A percentile compares a stretch with the other conserved stretches of the same genome.
phyloP scores from a whole-genome alignment of 2,113 vertebrate genomes.

The Petromus typicus region DNA sequence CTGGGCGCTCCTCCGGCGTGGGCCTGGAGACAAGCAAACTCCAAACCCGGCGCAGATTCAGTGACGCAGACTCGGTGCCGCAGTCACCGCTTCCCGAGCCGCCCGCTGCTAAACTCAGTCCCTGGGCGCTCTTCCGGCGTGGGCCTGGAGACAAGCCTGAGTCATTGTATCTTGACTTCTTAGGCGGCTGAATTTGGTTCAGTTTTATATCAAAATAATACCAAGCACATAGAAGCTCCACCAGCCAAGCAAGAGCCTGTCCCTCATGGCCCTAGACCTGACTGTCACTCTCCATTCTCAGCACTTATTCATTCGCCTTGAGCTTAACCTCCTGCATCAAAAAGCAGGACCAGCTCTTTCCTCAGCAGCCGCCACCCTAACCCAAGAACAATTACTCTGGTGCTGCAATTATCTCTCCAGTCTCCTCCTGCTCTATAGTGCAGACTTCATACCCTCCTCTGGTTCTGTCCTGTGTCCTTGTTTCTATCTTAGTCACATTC shows the following conservation, averaged over 20 bases:
- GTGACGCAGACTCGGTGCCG: too few relatives aligned
- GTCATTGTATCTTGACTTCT: constrained; percentile 20
- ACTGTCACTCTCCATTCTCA: neutral
- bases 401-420: neutral
- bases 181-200: neutral
- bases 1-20: too few relatives aligned
- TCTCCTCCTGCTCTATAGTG: neutral
- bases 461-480: neutral
- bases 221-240: neutral
- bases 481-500: neutral
- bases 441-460: neutral
- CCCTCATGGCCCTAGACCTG: neutral
- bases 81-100: too few relatives aligned
- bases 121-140: too few relatives aligned
- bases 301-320: too few relatives aligned
- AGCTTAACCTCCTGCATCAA: too few relatives aligned
- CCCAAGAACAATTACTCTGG: neutral
- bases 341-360: neutral
- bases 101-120: too few relatives aligned
- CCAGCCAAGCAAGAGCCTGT: neutral
- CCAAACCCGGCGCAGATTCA: too few relatives aligned
- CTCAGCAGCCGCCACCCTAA: neutral
- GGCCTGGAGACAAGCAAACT: too few relatives aligned
- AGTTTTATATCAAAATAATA: neutral
- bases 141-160: too few relatives aligned